Evolutionary conservation across 2,888 invertebrate genomes (phyloP).

Genomic region (Horisme vitalbata): DNA sequence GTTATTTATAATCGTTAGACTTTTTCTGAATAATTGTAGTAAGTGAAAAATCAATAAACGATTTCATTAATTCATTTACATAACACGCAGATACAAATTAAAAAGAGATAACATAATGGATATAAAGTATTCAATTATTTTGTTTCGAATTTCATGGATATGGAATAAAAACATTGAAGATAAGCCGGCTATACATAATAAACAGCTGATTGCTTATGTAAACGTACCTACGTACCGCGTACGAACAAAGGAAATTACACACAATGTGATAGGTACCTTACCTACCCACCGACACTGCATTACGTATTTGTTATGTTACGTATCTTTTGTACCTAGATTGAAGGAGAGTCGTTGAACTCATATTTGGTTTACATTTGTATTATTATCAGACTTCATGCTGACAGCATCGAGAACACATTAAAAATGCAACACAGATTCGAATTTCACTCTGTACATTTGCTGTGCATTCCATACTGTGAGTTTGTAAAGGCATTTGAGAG

Average conservation of each 20-base stretch:
- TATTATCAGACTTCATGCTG: conserved; percentile 6
- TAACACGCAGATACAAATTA: too few relatives aligned
- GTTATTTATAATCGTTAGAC: too few relatives aligned
- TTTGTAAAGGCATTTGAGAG: too few relatives aligned
- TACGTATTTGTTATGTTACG: conserved; percentile 22
- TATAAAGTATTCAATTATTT: too few relatives aligned
- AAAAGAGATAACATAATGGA: too few relatives aligned
- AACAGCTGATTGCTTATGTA: conserved; percentile 48
- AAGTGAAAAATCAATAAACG: too few relatives aligned
- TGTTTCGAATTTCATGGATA: conserved; percentile 24
- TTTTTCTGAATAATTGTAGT: too few relatives aligned
- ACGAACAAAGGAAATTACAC: conserved; percentile 38
- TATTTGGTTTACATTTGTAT: conserved; percentile 15
- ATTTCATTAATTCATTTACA: too few relatives aligned
- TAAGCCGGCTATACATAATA: conserved; percentile 34
- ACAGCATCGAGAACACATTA: too few relatives aligned
- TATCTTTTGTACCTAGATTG: conserved; percentile 21
- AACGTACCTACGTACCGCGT: conserved; percentile 25
- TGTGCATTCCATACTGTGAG: too few relatives aligned
- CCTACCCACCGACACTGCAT: conserved; percentile 11
- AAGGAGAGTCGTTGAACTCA: conserved; percentile 28
- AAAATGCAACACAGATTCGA: too few relatives aligned
- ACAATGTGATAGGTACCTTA: conserved; percentile 19
- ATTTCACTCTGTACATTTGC: too few relatives aligned
- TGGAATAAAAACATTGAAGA: conserved; percentile 34